Evolutionary conservation across 2,888 invertebrate species (phyloP), one percentile per base, ranked within the genome.

Genomic region (Petrophora chlorosata): DNA sequence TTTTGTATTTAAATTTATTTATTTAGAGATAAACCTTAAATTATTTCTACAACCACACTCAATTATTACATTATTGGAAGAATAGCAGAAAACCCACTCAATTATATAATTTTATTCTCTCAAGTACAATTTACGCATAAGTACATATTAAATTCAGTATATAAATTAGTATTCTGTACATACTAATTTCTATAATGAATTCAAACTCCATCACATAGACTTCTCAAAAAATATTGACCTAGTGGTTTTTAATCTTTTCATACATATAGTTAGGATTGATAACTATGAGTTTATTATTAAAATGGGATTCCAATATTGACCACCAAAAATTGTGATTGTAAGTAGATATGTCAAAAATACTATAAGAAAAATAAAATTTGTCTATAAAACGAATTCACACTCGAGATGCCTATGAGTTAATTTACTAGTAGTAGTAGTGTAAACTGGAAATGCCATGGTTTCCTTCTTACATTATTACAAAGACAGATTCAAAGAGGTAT

Each of bases 21-120:
- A 47, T 51, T 51, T 12, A 30, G 42, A 35, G 42, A 30, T 32
- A 53, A 47, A 52, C 36, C 43, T 42, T 42, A 22, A 25, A 30
- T 22, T 22, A 52, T 39, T 29, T n/a, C n/a, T 30, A 51, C 29
- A 14, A 45, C 9, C 42, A 52, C 46, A 47, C 33, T 33, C 12
- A 15, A 25, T 34, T 17, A 16, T 17, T 12, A 28, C 15, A 22
- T 28, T 33, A 52, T 22, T 52, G 46, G 46, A 46, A 52, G 46
- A 43, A 32, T 48, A 9, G 12, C 32, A 29, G 8, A 9, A 23
- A 39, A n/a, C n/a, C n/a, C n/a, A n/a, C n/a, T n/a, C n/a, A 30
- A 13, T 30, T 32, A 36, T 10, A n/a, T 9, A 17, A 25, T 14
- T 14, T 29, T 33, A 15, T 10, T 28, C 10, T 19, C 26, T 12